Evolutionary conservation across 2,888 invertebrate genomes (phyloP).

Genomic region (Dolomedes plantarius): DNA sequence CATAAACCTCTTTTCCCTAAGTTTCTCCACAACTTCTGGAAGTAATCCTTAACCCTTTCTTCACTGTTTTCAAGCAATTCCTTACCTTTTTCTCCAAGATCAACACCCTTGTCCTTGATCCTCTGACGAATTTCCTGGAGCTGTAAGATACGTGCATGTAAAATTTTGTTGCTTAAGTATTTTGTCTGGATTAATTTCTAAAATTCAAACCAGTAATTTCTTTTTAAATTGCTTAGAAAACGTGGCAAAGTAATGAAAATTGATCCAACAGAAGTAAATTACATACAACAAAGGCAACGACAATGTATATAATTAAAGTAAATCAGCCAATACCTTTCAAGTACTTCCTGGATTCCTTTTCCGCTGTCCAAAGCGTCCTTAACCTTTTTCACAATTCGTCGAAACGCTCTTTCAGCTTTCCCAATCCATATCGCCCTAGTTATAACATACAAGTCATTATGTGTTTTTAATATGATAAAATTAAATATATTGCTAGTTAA

Average conservation of each 20-base stretch:
- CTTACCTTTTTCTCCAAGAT: slow-evolving; percentile 32
- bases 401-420: slow-evolving; percentile 38
- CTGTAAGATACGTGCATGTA: slow-evolving; percentile 19
- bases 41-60: slow-evolving; percentile 58
- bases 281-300: too few relatives aligned
- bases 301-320: too few relatives aligned
- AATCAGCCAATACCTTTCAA: slow-evolving; percentile 38
- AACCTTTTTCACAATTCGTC: slow-evolving; percentile 40
- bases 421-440: too few relatives aligned
- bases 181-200: too few relatives aligned
- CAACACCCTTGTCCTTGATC: slow-evolving; percentile 32
- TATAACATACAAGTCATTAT: too few relatives aligned
- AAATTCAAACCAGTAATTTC: too few relatives aligned
- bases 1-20: background rate
- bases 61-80: slow-evolving; percentile 45
- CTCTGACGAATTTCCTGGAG: slow-evolving; percentile 31
- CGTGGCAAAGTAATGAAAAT: too few relatives aligned
- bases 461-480: too few relatives aligned
- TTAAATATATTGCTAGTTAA: too few relatives aligned
- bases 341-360: slow-evolving; percentile 24
- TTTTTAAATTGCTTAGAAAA: too few relatives aligned
- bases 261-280: too few relatives aligned
- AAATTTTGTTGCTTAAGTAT: background rate
- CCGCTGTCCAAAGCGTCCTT: slow-evolving; percentile 61
- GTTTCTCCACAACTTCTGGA: slow-evolving; percentile 47